Evolutionary conservation across 2,113 vertebrate genomes (phyloP).

Genomic region (Chaenocephalus aceratus): DNA sequence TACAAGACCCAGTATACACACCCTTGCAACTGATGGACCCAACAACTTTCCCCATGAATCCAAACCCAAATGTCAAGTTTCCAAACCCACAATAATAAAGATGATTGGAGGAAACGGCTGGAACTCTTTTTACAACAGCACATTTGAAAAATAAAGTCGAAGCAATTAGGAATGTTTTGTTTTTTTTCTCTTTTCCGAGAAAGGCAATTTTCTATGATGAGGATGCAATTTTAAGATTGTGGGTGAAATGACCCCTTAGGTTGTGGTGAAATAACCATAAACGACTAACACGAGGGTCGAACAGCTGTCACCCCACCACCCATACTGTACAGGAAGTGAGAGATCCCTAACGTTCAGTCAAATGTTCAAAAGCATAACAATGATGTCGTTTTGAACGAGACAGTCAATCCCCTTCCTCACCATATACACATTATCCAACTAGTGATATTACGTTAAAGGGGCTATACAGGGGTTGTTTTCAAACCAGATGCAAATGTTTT

Average conservation of each 20-base stretch:
- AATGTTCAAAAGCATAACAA: constrained; percentile 29
- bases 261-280: constrained; percentile 55
- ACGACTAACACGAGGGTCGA: constrained; percentile 44
- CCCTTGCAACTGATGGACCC: constrained; percentile 5
- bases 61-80: constrained; percentile 22
- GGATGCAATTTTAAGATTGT: constrained; percentile 58
- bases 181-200: constrained; percentile 46
- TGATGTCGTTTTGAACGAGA: constrained; percentile 37
- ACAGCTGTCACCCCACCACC: constrained; percentile 25
- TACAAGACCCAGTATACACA: neutral
- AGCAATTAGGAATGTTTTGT: constrained; percentile 19
- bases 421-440: constrained; percentile 9
- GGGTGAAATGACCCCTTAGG: constrained; percentile 53
- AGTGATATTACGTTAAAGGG: constrained; percentile 54
- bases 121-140: constrained; percentile 19
- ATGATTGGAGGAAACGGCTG: constrained; percentile 44
- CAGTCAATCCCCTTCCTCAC: neutral
- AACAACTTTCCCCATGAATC: constrained; percentile 21
- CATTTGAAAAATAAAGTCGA: neutral
- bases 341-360: constrained; percentile 15
- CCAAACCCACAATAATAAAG: constrained; percentile 58
- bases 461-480: constrained; percentile 46
- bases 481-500: constrained; percentile 56
- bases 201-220: constrained; percentile 62
- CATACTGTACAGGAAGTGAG: constrained; percentile 32